phyloP scores from a whole-genome alignment of 1,140 invertebrate genomes.

The Halictus rubicundus region DNA sequence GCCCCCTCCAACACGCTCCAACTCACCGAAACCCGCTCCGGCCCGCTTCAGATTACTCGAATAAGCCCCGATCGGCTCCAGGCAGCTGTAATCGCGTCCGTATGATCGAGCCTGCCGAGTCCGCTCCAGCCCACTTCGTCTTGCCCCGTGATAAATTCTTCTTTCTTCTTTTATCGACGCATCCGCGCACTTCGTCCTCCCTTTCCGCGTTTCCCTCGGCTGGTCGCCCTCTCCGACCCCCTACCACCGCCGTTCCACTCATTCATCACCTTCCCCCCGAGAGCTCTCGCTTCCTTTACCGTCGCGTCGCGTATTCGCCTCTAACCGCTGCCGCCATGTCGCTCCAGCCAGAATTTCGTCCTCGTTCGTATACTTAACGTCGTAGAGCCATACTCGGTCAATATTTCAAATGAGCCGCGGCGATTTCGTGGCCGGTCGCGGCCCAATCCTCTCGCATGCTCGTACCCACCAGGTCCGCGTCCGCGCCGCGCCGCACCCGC shows the following conservation, averaged over 20 bases:
- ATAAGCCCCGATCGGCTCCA: too few species aligned
- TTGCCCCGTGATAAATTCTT: slow-evolving; percentile 2
- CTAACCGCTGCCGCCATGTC: not conserved
- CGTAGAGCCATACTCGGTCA: slow-evolving; percentile 58
- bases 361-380: slow-evolving; percentile 50
- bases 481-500: not conserved
- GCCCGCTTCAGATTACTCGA: too few species aligned
- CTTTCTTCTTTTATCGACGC: slow-evolving; percentile 1
- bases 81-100: too few species aligned
- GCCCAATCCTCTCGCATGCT: not conserved
- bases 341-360: not conserved
- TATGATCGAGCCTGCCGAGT: too few species aligned
- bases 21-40: too few species aligned
- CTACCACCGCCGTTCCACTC: not conserved
- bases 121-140: not conserved
- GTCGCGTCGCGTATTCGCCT: not conserved
- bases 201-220: slow-evolving; percentile 14
- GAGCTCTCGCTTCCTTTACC: slow-evolving; percentile 47
- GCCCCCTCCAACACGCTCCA: too few species aligned
- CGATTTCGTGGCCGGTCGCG: slow-evolving; percentile 31
- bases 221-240: not conserved
- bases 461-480: slow-evolving; percentile 22
- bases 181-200: slow-evolving; percentile 24
- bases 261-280: slow-evolving; percentile 43
- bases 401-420: slow-evolving; percentile 55